Evolutionary conservation across 2,797 vertebrate genomes (phyloP).

Genomic region (Morelia viridis): DNA sequence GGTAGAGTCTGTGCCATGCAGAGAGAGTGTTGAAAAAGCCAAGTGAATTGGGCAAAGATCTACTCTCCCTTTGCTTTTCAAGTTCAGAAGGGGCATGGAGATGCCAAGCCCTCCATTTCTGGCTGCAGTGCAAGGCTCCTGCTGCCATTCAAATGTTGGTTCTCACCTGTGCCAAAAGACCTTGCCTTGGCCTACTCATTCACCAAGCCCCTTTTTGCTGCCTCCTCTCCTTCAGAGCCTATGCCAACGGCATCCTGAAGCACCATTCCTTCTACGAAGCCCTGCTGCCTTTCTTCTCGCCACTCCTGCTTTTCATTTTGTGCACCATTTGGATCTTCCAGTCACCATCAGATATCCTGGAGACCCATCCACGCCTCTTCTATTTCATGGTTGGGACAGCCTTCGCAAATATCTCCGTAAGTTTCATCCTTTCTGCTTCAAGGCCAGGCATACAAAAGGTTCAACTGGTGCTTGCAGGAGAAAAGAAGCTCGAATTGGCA

Average conservation of each 20-base stretch:
- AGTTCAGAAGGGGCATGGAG: too few relatives aligned
- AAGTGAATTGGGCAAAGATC: not conserved
- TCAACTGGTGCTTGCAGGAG: too few relatives aligned
- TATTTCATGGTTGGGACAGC: conserved; percentile 97
- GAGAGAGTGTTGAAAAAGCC: not conserved
- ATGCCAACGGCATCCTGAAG: conserved; percentile 86
- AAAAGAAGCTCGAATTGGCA: not conserved
- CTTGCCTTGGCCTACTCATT: too few relatives aligned
- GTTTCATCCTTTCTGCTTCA: not conserved
- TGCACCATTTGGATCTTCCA: conserved; percentile 84
- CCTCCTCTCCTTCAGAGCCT: conserved; percentile 75
- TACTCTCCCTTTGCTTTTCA: not conserved
- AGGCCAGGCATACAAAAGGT: not conserved
- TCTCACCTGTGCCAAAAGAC: not conserved
- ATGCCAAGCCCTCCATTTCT: not conserved
- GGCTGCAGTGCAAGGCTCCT: not conserved
- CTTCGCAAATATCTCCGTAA: conserved; percentile 94
- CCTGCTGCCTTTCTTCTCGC: conserved; percentile 90
- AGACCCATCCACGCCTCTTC: conserved; percentile 87
- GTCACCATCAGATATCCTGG: conserved; percentile 85
- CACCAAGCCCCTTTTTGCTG: not conserved
- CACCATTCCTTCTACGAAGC: conserved; percentile 88
- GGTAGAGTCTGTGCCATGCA: too few relatives aligned
- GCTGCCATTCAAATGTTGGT: too few relatives aligned
- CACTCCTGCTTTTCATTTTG: conserved; percentile 86